A percentile compares a stretch with the other conserved stretches of the same genome.
phyloP scores from a whole-genome alignment of 2,888 invertebrate species.

The Willowsia nigromaculata region DNA sequence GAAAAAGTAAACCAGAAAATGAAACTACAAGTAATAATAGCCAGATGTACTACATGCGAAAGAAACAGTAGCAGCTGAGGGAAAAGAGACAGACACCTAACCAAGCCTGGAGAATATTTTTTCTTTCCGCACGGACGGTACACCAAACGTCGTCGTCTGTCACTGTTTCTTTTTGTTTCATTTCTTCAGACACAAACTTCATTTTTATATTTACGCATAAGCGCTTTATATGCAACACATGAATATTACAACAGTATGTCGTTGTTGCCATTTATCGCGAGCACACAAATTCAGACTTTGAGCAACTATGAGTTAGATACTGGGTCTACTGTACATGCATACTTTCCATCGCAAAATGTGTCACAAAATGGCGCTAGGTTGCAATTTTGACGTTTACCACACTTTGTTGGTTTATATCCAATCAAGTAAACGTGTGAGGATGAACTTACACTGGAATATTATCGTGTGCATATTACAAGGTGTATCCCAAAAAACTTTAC shows the following conservation, averaged over 20 bases:
- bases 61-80: neutral
- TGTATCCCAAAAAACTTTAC: neutral
- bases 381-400: conserved; percentile 37
- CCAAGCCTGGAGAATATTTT: conserved; percentile 30
- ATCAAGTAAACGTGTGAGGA: neutral
- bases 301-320: too few relatives aligned
- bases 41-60: neutral
- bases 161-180: conserved; percentile 1
- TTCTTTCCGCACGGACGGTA: conserved; percentile 58
- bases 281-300: too few relatives aligned
- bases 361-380: neutral
- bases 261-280: too few relatives aligned
- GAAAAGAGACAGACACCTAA: conserved; percentile 1
- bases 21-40: neutral
- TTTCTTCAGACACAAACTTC: neutral
- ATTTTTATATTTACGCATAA: neutral
- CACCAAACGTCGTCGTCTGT: conserved; percentile 51
- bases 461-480: neutral
- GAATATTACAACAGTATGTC: neutral
- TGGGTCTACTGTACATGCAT: too few relatives aligned
- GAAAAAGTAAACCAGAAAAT: neutral
- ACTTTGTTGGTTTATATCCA: too few relatives aligned
- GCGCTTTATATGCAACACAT: neutral
- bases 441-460: neutral
- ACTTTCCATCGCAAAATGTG: neutral